phyloP scores from a whole-genome alignment of 2,888 invertebrate species.

The Taphrorychus bicolor region DNA sequence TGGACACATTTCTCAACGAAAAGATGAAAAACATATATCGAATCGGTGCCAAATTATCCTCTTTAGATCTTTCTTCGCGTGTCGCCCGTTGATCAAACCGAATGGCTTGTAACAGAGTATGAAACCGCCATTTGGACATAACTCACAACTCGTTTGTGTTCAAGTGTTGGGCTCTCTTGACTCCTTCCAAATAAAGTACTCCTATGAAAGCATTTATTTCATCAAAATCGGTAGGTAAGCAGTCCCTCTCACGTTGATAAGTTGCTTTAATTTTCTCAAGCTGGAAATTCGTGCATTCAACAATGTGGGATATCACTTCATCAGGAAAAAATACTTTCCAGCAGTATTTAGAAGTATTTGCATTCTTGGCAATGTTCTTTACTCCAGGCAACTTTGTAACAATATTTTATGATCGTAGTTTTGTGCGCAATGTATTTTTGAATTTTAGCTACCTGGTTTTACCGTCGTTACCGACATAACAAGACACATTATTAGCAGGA shows the following conservation, averaged over 20 bases:
- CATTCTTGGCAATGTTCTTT: conserved; percentile 5
- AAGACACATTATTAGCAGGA: too few relatives aligned
- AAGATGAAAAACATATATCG: conserved; percentile 12
- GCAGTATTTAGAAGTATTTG: not conserved
- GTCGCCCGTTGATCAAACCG: conserved; percentile 44
- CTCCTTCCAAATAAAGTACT: conserved; percentile 42
- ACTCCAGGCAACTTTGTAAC: conserved; percentile 26
- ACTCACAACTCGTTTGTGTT: conserved; percentile 46
- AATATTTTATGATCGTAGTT: conserved; percentile 28
- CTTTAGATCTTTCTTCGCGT: conserved; percentile 34
- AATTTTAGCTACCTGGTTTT: too few relatives aligned
- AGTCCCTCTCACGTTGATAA: not conserved
- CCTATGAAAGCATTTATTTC: not conserved
- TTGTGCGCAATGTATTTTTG: too few relatives aligned
- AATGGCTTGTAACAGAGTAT: conserved; percentile 41
- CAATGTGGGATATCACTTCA: not conserved
- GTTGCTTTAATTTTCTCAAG: not conserved
- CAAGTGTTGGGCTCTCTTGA: conserved; percentile 42
- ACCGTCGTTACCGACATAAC: too few relatives aligned
- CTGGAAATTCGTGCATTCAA: not conserved
- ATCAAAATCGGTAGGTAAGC: not conserved
- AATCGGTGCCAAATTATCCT: conserved; percentile 46
- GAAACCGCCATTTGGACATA: conserved; percentile 46
- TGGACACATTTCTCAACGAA: conserved; percentile 43
- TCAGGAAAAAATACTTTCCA: not conserved